Base-by-base conservation (phyloP, 2,113 vertebrate species). In the Poecile atricapillus region DNA sequence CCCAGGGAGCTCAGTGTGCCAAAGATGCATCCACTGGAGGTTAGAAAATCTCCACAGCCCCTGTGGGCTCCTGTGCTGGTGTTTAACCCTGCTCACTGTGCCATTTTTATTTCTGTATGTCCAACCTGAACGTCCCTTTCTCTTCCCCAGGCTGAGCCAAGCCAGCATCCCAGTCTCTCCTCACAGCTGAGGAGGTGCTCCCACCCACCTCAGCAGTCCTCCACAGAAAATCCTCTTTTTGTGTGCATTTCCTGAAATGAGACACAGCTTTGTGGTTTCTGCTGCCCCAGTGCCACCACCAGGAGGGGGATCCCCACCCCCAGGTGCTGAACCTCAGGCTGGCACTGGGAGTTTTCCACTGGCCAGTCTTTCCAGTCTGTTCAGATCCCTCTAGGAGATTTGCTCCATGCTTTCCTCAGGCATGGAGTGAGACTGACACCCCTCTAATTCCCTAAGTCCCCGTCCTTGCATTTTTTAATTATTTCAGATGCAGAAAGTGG, bases 21-120 rank as follows among this genome's bases (percentile, higher is more conserved):
- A 44, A 12, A 15, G 17, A 33, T 1, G 1, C 10, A 28, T 7
- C 56, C 13, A 35, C 21, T 9, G 1, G 0, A 52, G 56, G 10
- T 53, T 7, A 39, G 43, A 23, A 83, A 58, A 78, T 5, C 46
- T 35, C 21, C 59, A 30, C 24, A 80, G 19, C 31, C 11, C 17
- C 47, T 44, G n/a, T 47, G n/a, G 28, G n/a, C 4, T 73, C 63
- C 27, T 63, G 31, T 28, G 25, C 55, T 75, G 55, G 9, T 27
- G 11, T 64, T 68, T 27, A 81, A 65, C 35, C 27, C 23, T 3
- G 11, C 9, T 53, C 30, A 64, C 3, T 1, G 1, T 17, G n/a
- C 14, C 7, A 0, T 13, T 23, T 35, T 77, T 30, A 2, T 3
- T 44, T 24, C 71, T 30, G 4, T 13, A 15, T 15, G 15, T 27